Evolutionary conservation across 1,140 invertebrate genomes (phyloP).

Genomic region (Diachasma alloeum): DNA sequence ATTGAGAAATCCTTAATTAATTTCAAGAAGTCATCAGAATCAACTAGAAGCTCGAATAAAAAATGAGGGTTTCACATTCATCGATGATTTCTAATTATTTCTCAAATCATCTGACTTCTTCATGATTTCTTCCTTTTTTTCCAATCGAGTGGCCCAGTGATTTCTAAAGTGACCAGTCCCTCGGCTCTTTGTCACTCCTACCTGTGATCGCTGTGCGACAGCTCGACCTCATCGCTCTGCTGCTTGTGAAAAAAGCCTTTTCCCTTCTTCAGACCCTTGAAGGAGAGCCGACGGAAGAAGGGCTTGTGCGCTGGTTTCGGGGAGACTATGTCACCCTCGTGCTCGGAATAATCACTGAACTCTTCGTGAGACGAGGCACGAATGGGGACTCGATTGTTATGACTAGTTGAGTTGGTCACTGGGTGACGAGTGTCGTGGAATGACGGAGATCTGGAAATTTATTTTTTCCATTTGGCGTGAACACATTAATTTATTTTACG

Average conservation of each 20-base stretch:
- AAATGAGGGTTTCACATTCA: too few species aligned
- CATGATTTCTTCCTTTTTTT: too few species aligned
- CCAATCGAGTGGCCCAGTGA: too few species aligned
- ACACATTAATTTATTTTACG: too few species aligned
- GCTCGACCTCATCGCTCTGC: slow-evolving; percentile 87
- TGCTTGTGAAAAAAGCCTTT: slow-evolving; percentile 91
- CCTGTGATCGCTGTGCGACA: slow-evolving; percentile 69
- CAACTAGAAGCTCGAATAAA: too few species aligned
- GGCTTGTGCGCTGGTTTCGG: slow-evolving; percentile 82
- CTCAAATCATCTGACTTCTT: too few species aligned
- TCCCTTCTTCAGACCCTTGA: slow-evolving; percentile 84
- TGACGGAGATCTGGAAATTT: slow-evolving; percentile 48
- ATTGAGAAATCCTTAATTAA: too few species aligned
- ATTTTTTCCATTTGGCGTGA: too few species aligned
- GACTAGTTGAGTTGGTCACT: slow-evolving; percentile 37
- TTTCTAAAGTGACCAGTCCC: too few species aligned
- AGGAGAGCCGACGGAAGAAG: slow-evolving; percentile 86
- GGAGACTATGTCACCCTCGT: slow-evolving; percentile 75
- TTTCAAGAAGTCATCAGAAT: too few species aligned
- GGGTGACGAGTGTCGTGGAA: slow-evolving; percentile 49
- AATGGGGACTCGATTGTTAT: slow-evolving; percentile 52
- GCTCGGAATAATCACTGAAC: slow-evolving; percentile 76
- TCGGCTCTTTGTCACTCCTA: too few species aligned
- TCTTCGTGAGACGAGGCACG: slow-evolving; percentile 63
- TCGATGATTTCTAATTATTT: too few species aligned